These are phyloP conservation scores for Geotrupes spiniger DNA, from an alignment of 2,888 invertebrate genomes.

Conservation along the genomic window DNA sequence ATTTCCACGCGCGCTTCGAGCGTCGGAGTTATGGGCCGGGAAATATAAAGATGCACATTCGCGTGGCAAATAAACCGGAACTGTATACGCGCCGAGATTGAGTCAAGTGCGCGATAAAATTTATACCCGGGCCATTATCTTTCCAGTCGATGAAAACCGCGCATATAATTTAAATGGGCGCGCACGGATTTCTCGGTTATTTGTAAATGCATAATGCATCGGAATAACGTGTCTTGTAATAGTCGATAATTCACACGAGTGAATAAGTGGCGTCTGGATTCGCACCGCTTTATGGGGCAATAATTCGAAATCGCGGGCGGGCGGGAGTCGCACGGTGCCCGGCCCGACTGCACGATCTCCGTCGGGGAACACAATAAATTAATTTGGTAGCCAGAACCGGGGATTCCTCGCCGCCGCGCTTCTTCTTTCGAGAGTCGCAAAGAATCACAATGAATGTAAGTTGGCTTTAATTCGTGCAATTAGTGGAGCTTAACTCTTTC, in stretches of 20 bases:
- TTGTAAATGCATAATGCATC: constrained; percentile 3
- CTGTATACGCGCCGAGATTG: constrained; percentile 1
- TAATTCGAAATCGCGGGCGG: constrained; percentile 1
- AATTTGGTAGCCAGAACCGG: constrained; percentile 37
- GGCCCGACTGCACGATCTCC: constrained; percentile 25
- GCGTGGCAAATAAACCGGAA: constrained; percentile 2
- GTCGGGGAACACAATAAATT: constrained; percentile 40
- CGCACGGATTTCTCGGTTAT: constrained; percentile 1
- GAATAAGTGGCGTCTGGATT: constrained; percentile 5
- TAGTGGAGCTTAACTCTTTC: constrained; percentile 48
- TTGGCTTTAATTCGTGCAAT: constrained; percentile 49
- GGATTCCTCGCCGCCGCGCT: constrained; percentile 27
- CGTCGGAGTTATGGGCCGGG: no score
- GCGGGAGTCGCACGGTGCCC: background rate
- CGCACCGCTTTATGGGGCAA: constrained; percentile 4
- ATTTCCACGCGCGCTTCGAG: no score
- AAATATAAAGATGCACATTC: background rate
- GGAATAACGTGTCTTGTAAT: constrained; percentile 4
- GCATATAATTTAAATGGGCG: constrained; percentile 6
- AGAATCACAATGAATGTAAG: constrained; percentile 50
- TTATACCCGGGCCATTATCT: constrained; percentile 4
- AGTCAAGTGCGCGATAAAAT: constrained; percentile 7
- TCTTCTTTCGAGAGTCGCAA: constrained; percentile 36
- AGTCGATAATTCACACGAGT: constrained; percentile 7
- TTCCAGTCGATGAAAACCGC: constrained; percentile 6